Conservation (phyloP, 2,113 vertebrate genomes). For the Greenwoodochromis staneri region DNA sequence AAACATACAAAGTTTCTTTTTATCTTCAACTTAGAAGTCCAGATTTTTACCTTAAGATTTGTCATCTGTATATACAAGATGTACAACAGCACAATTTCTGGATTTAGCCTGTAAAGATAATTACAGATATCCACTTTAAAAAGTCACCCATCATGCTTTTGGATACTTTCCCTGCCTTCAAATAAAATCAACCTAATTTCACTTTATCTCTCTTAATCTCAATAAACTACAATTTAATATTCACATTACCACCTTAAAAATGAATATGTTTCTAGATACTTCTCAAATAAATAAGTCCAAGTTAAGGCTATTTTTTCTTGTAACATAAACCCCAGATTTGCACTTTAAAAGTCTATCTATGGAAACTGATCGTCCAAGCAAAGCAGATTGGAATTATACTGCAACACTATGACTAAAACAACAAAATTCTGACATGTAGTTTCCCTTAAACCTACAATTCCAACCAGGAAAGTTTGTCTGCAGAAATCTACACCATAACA, state of each 20-base stretch:
- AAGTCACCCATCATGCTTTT: not conserved
- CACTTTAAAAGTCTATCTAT: not conserved
- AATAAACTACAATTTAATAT: not conserved
- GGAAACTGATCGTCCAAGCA: not conserved
- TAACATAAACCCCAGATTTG: not conserved
- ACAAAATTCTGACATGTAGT: not conserved
- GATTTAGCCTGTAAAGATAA: not conserved
- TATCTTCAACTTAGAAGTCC: not conserved
- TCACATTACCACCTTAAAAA: not conserved
- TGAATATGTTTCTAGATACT: not conserved
- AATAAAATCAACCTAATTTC: not conserved
- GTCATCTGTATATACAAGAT: not conserved
- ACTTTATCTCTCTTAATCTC: not conserved
- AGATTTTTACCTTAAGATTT: not conserved
- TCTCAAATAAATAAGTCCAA: not conserved
- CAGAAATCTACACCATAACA: not conserved
- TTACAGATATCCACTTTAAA: not conserved
- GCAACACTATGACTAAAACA: not conserved
- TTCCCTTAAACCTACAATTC: not conserved
- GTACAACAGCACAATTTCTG: not conserved
- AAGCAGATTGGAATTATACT: not conserved
- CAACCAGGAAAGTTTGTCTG: not conserved
- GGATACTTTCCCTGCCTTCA: not conserved
- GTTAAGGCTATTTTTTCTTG: not conserved
- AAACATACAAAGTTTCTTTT: not conserved